Percentiles rank a stretch among this genome's conserved stretches.
These are phyloP conservation scores for Cyaniris semiargus DNA, from an alignment of 2,888 invertebrate genomes.

Conservation along the genomic window DNA sequence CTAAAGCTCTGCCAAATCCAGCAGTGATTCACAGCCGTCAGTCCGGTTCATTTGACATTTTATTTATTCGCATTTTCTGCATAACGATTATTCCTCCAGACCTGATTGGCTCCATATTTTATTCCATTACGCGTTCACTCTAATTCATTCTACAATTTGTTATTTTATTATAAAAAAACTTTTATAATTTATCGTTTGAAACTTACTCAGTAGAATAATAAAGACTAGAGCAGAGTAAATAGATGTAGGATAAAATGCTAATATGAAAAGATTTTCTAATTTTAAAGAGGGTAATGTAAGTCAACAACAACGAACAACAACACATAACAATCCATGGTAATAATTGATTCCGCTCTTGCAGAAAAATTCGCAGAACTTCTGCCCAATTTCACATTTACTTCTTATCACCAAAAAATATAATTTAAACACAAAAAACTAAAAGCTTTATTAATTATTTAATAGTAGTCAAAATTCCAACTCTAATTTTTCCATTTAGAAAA, in stretches of 20 bases:
- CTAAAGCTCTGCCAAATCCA: constrained; percentile 23
- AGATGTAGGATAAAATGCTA: not conserved
- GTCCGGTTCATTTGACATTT: constrained; percentile 32
- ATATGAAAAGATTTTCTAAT: not conserved
- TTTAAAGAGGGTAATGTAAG: too few relatives aligned
- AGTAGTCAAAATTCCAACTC: too few relatives aligned
- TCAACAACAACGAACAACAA: too few relatives aligned
- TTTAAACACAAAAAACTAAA: too few relatives aligned
- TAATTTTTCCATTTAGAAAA: too few relatives aligned
- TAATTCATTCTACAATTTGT: not conserved
- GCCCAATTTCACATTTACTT: too few relatives aligned
- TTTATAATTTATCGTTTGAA: not conserved
- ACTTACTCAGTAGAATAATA: not conserved
- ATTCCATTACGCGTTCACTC: not conserved
- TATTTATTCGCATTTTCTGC: constrained; percentile 33
- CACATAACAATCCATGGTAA: too few relatives aligned
- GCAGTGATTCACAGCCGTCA: constrained; percentile 30
- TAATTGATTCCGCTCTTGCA: too few relatives aligned
- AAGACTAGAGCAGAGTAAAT: not conserved
- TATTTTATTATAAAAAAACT: not conserved
- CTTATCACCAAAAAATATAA: too few relatives aligned
- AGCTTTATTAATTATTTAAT: too few relatives aligned
- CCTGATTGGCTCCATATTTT: constrained; percentile 26
- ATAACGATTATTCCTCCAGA: constrained; percentile 31
- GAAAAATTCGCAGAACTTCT: too few relatives aligned